These are phyloP conservation scores for Nipponacmea schrenckii DNA, from an alignment of 2,888 invertebrate genomes.

Conservation along the genomic window DNA sequence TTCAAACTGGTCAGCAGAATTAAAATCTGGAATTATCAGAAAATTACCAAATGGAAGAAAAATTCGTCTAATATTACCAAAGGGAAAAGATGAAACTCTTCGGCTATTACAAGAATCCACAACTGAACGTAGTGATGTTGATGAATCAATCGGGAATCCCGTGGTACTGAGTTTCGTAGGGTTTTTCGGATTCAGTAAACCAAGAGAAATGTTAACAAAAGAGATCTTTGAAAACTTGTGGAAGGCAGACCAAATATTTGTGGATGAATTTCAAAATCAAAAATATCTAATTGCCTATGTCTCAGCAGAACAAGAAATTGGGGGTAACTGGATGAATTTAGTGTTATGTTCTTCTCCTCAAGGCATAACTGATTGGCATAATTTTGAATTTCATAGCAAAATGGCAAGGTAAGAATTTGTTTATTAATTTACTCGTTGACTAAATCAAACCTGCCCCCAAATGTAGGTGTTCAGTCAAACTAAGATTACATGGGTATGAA, in stretches of 20 bases:
- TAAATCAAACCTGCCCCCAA: too few relatives aligned
- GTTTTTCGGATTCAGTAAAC: not conserved
- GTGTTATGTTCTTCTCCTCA: not conserved
- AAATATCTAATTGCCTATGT: not conserved
- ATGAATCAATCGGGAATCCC: not conserved
- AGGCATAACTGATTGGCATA: not conserved
- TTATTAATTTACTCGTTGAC: too few relatives aligned
- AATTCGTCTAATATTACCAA: not conserved
- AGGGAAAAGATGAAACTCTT: not conserved
- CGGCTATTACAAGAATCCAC: not conserved
- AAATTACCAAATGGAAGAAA: not conserved
- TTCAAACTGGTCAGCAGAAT: not conserved
- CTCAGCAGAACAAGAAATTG: not conserved
- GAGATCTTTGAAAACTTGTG: not conserved
- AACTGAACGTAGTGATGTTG: not conserved
- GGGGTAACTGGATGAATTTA: not conserved
- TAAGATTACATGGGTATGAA: too few relatives aligned
- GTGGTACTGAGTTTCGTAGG: not conserved
- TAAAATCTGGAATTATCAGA: not conserved
- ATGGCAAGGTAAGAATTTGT: too few relatives aligned
- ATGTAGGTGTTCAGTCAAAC: too few relatives aligned
- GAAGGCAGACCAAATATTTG: not conserved
- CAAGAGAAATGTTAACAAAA: not conserved
- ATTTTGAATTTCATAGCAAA: not conserved
- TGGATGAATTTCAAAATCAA: not conserved